These are phyloP conservation scores for Acanthoscelides obtectus DNA, from an alignment of 2,888 invertebrate species.

Conservation along the genomic window DNA sequence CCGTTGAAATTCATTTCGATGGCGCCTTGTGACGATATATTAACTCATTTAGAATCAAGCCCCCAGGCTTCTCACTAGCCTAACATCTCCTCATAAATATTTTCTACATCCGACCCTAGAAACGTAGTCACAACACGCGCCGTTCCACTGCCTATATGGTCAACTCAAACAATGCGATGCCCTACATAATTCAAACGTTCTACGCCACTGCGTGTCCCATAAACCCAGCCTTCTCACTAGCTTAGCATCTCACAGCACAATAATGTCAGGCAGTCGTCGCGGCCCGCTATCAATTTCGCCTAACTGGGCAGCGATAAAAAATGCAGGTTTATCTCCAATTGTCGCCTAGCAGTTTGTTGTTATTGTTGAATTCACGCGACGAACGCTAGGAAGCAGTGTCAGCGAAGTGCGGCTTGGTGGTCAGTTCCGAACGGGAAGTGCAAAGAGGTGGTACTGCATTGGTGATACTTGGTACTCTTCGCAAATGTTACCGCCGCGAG, in stretches of 20 bases:
- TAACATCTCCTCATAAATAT: no score
- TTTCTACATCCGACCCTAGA: no score
- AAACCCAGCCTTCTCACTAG: neutral
- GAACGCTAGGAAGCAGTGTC: neutral
- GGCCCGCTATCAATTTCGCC: neutral
- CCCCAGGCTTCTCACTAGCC: no score
- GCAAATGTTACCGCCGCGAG: neutral
- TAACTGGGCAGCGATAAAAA: neutral
- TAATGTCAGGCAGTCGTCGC: no score
- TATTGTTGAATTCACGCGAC: neutral
- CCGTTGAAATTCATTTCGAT: no score
- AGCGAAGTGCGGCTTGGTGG: no score
- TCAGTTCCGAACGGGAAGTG: neutral
- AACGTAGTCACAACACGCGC: no score
- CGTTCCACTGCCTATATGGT: no score
- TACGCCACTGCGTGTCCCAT: neutral
- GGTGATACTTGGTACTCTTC: neutral
- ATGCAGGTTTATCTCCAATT: neutral
- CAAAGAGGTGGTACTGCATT: neutral
- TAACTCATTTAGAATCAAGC: no score
- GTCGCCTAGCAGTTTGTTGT: neutral
- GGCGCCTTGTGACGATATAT: no score
- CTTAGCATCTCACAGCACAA: neutral
- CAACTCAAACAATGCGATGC: no score
- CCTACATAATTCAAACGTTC: no score